Percentiles rank a stretch among this genome's conserved stretches.
These are phyloP conservation scores for Drosophila infuscata DNA, from an alignment of 2,888 invertebrate species.

Conservation along the genomic window DNA sequence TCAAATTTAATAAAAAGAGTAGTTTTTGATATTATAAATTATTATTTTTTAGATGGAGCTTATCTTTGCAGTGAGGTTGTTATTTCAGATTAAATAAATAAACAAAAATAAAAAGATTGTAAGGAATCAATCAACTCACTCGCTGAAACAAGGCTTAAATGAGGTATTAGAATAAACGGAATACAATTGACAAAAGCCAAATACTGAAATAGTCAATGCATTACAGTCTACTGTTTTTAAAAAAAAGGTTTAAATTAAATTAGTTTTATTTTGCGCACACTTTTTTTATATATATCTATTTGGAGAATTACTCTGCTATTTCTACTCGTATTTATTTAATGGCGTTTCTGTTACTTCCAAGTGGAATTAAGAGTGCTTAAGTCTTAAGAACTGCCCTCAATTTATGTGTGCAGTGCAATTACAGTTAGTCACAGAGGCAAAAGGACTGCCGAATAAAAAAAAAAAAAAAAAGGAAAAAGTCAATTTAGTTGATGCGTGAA, in stretches of 20 bases:
- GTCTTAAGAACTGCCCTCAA: slow-evolving; percentile 15
- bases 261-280: not conserved
- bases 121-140: too few species aligned
- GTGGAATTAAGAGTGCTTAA: slow-evolving; percentile 14
- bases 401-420: slow-evolving; percentile 41
- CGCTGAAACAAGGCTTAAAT: not conserved
- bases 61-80: not conserved
- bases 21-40: not conserved
- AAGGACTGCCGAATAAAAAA: not conserved
- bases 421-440: slow-evolving; percentile 53
- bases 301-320: not conserved
- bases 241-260: not conserved
- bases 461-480: slow-evolving; percentile 26
- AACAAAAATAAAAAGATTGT: not conserved
- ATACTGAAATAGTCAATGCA: too few species aligned
- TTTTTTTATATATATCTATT: not conserved
- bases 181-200: not conserved
- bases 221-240: not conserved
- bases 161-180: not conserved
- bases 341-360: not conserved
- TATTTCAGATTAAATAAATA: not conserved
- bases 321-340: slow-evolving; percentile 9
- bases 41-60: not conserved
- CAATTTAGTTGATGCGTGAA: slow-evolving; percentile 76
- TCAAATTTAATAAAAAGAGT: not conserved